phyloP scores from a whole-genome alignment of 2,797 vertebrate species.

The Myotis myotis region DNA sequence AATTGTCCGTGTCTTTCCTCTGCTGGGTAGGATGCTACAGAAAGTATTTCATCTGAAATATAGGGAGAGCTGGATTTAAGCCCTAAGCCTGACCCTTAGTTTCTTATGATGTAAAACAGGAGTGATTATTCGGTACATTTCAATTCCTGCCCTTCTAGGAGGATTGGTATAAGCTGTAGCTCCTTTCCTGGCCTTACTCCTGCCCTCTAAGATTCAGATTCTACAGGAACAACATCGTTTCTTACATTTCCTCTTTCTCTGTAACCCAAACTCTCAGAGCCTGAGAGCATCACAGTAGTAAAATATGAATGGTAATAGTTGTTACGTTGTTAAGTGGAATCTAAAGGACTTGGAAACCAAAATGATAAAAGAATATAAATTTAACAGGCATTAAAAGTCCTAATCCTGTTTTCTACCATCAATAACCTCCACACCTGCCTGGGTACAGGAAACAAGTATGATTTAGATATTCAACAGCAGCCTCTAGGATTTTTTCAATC shows the following conservation, averaged over 20 bases:
- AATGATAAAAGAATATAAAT: background rate
- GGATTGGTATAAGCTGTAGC: background rate
- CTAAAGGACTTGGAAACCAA: background rate
- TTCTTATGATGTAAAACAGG: constrained; percentile 2
- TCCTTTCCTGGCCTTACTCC: background rate
- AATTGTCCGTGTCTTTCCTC: background rate
- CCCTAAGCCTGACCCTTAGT: background rate
- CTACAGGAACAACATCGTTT: background rate
- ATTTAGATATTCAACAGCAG: background rate
- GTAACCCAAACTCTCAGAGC: background rate
- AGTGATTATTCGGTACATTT: background rate
- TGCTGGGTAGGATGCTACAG: background rate
- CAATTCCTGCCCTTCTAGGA: background rate
- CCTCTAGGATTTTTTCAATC: background rate
- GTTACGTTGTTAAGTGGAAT: background rate
- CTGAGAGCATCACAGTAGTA: constrained; percentile 10
- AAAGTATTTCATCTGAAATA: constrained; percentile 22
- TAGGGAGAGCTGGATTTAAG: constrained; percentile 22
- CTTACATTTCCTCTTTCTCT: constrained; percentile 3
- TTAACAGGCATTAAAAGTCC: constrained; percentile 15
- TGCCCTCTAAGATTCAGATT: background rate
- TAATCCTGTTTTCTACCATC: background rate
- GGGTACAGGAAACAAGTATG: background rate
- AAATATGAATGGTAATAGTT: constrained; percentile 12
- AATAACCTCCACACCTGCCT: background rate